Conservation (phyloP, 1,140 invertebrate genomes). For the Tetramorium alpestre region DNA sequence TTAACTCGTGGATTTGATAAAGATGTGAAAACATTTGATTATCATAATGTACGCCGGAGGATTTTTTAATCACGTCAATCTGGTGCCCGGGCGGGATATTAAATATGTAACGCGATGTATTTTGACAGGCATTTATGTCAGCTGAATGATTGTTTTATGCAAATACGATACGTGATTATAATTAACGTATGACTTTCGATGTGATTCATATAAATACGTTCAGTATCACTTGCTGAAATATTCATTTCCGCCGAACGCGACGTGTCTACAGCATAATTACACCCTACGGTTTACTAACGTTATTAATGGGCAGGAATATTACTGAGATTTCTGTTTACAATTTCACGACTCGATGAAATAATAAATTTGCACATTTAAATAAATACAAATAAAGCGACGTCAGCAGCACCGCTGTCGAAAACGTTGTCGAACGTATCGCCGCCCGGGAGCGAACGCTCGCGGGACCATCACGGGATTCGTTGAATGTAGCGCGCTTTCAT, state of each 20-base stretch:
- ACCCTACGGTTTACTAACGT: not conserved
- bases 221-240: conserved; percentile 17
- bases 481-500: not conserved
- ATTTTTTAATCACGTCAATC: conserved; percentile 6
- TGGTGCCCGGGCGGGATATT: not conserved
- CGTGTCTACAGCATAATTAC: not conserved
- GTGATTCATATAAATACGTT: conserved; percentile 11
- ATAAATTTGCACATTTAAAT: conserved; percentile 15
- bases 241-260: not conserved
- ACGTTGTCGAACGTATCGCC: not conserved
- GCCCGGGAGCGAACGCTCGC: too few species aligned
- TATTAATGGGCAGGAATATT: not conserved
- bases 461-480: too few species aligned
- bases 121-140: conserved; percentile 15
- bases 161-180: conserved; percentile 41
- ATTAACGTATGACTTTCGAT: conserved; percentile 31
- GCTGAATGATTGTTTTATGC: conserved; percentile 5
- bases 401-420: not conserved
- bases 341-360: not conserved
- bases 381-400: not conserved
- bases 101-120: conserved; percentile 27
- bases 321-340: conserved; percentile 3
- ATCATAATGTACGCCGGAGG: not conserved
- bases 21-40: conserved; percentile 38
- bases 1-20: not conserved